phyloP scores from a whole-genome alignment of 2,888 invertebrate genomes.

The Apodemia duryi region DNA sequence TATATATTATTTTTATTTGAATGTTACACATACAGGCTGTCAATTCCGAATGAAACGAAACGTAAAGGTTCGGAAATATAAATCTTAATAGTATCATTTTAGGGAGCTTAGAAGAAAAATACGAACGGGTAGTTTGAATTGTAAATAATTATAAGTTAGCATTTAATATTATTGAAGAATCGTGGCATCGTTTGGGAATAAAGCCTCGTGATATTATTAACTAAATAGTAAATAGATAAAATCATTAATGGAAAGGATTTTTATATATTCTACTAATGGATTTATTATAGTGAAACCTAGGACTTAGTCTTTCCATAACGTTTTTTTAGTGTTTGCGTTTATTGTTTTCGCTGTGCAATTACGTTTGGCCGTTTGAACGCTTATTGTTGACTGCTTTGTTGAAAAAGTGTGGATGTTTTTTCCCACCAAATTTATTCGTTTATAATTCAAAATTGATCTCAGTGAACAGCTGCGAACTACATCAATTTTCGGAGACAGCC shows the following conservation, averaged over 20 bases:
- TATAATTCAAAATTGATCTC: slow-evolving; percentile 72
- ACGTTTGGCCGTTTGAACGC: slow-evolving; percentile 57
- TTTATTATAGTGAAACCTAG: slow-evolving; percentile 75
- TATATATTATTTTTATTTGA: slow-evolving; percentile 67
- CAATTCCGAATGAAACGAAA: slow-evolving; percentile 38
- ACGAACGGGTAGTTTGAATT: slow-evolving; percentile 75
- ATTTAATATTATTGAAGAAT: slow-evolving; percentile 55
- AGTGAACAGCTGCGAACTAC: slow-evolving; percentile 67
- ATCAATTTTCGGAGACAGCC: slow-evolving; percentile 57
- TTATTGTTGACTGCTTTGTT: slow-evolving; percentile 65
- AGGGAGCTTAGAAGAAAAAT: slow-evolving; percentile 64
- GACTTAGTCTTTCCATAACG: slow-evolving; percentile 59
- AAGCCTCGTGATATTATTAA: slow-evolving; percentile 78
- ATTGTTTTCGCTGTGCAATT: slow-evolving; percentile 77
- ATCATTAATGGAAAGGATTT: slow-evolving; percentile 77
- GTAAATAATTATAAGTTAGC: slow-evolving; percentile 72
- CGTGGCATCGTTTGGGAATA: slow-evolving; percentile 68
- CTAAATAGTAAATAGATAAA: slow-evolving; percentile 76
- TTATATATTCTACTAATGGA: slow-evolving; percentile 78
- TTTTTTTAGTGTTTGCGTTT: slow-evolving; percentile 65
- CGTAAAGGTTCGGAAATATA: slow-evolving; percentile 42
- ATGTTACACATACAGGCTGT: slow-evolving; percentile 57
- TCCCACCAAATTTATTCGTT: slow-evolving; percentile 51
- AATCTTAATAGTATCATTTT: slow-evolving; percentile 45
- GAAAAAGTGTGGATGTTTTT: slow-evolving; percentile 34